phyloP scores from a whole-genome alignment of 2,113 vertebrate genomes.

The Grammomys surdaster region DNA sequence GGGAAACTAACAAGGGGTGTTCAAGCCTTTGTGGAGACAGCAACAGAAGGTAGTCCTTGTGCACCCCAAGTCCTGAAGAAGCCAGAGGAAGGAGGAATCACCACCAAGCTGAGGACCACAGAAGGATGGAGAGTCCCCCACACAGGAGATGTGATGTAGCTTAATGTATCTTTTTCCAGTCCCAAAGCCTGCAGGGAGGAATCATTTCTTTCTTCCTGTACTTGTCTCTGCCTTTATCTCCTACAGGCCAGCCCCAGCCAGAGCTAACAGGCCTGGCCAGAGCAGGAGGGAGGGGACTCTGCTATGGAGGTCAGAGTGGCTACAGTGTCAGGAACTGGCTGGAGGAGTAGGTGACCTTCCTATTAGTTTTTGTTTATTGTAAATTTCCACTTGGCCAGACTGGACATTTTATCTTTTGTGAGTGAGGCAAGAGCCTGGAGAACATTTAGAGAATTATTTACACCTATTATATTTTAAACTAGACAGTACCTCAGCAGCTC shows the following conservation, averaged over 20 bases:
- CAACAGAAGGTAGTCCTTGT: not conserved
- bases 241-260: not conserved
- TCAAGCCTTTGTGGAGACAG: not conserved
- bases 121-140: not conserved
- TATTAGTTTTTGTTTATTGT: conserved; percentile 24
- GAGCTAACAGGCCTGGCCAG: not conserved
- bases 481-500: conserved; percentile 19
- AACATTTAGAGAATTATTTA: conserved; percentile 18
- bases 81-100: not conserved
- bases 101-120: not conserved
- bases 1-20: not conserved
- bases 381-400: conserved; percentile 58
- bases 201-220: not conserved
- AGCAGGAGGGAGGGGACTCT: not conserved
- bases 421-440: not conserved
- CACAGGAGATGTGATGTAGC: not conserved
- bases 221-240: not conserved
- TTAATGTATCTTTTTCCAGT: not conserved
- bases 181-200: not conserved
- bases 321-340: conserved; percentile 15
- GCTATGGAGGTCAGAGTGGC: not conserved
- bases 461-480: not conserved
- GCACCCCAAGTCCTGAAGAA: not conserved
- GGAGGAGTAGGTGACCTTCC: not conserved
- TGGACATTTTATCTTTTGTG: conserved; percentile 38